Percentiles rank a stretch among this genome's conserved stretches.
These are phyloP conservation scores for Cotesia glomerata DNA, from an alignment of 1,140 invertebrate genomes.

Conservation along the genomic window DNA sequence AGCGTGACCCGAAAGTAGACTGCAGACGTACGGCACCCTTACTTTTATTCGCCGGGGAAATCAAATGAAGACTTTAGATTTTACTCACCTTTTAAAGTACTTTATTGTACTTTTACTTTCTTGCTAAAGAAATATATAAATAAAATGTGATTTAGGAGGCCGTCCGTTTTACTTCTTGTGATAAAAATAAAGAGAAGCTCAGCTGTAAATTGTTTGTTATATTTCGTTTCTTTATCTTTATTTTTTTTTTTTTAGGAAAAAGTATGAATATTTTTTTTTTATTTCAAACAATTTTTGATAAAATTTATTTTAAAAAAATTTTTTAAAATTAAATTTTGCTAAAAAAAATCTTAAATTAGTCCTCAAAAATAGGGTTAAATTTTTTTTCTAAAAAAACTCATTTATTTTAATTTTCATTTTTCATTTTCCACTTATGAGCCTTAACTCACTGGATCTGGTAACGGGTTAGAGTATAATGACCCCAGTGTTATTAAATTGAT, in stretches of 20 bases:
- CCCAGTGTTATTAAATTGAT: conserved; percentile 19
- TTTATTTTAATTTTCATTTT: not conserved
- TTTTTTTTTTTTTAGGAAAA: too few species aligned
- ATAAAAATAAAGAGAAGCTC: not conserved
- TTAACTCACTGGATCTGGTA: not conserved
- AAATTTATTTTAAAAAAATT: too few species aligned
- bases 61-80: conserved; percentile 17
- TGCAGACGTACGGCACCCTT: not conserved
- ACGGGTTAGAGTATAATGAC: conserved; percentile 6
- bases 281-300: too few species aligned
- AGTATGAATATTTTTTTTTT: too few species aligned
- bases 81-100: conserved; percentile 16
- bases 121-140: not conserved
- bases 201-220: not conserved
- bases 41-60: not conserved
- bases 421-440: not conserved
- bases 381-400: not conserved
- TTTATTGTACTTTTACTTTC: not conserved
- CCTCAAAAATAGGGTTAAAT: too few species aligned
- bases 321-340: too few species aligned
- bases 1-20: conserved; percentile 14
- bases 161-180: not conserved
- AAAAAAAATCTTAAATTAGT: too few species aligned
- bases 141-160: not conserved
- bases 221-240: too few species aligned